Evolutionary conservation across 2,113 vertebrate species (phyloP).

Genomic region (Puntigrus tetrazona): DNA sequence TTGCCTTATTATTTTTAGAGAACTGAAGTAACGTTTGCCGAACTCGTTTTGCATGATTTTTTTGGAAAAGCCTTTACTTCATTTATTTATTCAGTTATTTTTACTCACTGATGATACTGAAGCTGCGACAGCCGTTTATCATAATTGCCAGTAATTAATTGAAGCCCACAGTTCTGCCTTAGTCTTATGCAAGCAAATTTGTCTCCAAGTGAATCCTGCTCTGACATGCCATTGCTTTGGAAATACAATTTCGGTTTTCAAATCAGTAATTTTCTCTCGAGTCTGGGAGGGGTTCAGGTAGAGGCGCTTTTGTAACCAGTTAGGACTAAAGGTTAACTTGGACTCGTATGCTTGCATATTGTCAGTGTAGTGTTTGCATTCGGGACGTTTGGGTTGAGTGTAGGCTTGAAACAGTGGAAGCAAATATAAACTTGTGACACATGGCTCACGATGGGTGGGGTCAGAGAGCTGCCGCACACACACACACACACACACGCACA

Average conservation of each 20-base stretch:
- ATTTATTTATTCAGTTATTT: too few relatives aligned
- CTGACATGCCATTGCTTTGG: constrained; percentile 3
- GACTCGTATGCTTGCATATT: neutral
- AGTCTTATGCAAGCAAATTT: constrained; percentile 3
- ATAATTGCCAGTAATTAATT: neutral
- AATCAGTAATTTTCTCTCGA: neutral
- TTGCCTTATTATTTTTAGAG: neutral
- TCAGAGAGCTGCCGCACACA: neutral
- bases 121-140: neutral
- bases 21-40: neutral
- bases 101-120: neutral
- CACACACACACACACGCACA: neutral
- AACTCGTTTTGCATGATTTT: neutral
- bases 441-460: constrained; percentile 50
- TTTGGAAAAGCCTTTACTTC: neutral
- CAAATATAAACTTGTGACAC: constrained; percentile 61
- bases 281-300: neutral
- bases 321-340: constrained; percentile 15
- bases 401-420: constrained; percentile 46
- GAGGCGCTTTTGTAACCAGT: constrained; percentile 5
- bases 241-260: constrained; percentile 2
- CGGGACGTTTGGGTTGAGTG: constrained; percentile 43
- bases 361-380: constrained; percentile 44
- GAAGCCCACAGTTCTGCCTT: neutral
- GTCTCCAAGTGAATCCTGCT: neutral